phyloP scores from a whole-genome alignment of 2,113 vertebrate species.

The Poicephalus gulielmi region DNA sequence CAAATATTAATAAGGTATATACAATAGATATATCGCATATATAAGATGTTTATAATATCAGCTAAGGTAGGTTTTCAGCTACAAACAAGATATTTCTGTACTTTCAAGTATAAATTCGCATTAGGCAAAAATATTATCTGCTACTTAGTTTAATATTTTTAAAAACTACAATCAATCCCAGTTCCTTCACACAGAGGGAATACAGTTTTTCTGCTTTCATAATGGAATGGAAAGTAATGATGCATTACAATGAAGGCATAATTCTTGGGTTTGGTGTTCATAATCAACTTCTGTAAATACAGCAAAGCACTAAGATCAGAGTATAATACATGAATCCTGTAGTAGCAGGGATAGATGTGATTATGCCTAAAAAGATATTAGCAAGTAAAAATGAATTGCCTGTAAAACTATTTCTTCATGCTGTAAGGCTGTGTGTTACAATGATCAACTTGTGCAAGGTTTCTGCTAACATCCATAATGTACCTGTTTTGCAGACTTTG shows the following conservation, averaged over 20 bases:
- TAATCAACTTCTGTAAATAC: slow-evolving; percentile 41
- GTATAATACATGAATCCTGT: slow-evolving; percentile 1
- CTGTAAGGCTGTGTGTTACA: background rate
- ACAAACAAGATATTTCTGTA: background rate
- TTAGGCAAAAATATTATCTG: background rate
- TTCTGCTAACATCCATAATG: background rate
- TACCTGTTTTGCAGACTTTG: background rate
- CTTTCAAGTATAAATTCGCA: background rate
- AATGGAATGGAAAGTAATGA: slow-evolving; percentile 68
- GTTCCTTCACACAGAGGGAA: slow-evolving; percentile 52
- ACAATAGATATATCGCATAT: background rate
- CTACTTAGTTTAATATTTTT: background rate
- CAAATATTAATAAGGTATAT: slow-evolving; percentile 17
- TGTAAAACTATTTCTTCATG: slow-evolving; percentile 30
- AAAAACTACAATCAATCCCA: slow-evolving; percentile 28
- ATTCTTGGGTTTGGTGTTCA: slow-evolving; percentile 57
- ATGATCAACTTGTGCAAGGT: background rate
- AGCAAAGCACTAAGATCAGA: background rate
- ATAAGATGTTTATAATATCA: background rate
- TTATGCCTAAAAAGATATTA: background rate
- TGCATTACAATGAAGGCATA: slow-evolving; percentile 56
- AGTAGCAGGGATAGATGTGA: slow-evolving; percentile 8
- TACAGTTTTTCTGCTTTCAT: slow-evolving; percentile 37
- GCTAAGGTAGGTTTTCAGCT: background rate
- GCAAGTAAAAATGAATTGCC: slow-evolving; percentile 33